These are phyloP conservation scores for Actias luna DNA, from an alignment of 2,888 invertebrate species.

Conservation along the genomic window DNA sequence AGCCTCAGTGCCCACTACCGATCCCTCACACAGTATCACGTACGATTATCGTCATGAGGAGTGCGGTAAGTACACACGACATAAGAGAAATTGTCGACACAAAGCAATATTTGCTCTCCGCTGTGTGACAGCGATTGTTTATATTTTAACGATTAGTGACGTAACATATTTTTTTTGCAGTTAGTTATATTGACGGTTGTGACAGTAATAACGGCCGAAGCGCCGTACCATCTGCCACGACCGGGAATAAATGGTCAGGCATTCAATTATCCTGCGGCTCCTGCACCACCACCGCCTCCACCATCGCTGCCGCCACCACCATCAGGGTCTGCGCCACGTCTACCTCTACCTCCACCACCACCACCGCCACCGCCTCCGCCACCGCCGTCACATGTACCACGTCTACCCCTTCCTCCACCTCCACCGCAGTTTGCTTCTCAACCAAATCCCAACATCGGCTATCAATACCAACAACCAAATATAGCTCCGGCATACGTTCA, in stretches of 20 bases:
- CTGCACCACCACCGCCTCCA: conserved; percentile 30
- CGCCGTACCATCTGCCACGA: conserved; percentile 66
- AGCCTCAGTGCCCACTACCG: conserved; percentile 43
- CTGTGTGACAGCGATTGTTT: conserved; percentile 19
- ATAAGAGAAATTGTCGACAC: conserved; percentile 54
- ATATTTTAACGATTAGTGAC: conserved; percentile 19
- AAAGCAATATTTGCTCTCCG: conserved; percentile 25
- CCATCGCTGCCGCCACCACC: conserved; percentile 33
- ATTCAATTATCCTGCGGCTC: conserved; percentile 49
- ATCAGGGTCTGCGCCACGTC: conserved; percentile 28
- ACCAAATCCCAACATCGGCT: conserved; percentile 41
- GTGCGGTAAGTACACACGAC: conserved; percentile 65
- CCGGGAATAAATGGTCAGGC: conserved; percentile 53
- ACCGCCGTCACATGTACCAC: conserved; percentile 3
- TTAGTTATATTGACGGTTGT: conserved; percentile 61
- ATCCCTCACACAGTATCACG: conserved; percentile 55
- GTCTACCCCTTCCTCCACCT: conserved; percentile 24
- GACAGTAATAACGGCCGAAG: conserved; percentile 60
- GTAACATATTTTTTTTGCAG: conserved; percentile 43
- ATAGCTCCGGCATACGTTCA: conserved; percentile 35
- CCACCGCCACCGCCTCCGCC: conserved; percentile 28
- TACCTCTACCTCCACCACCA: conserved; percentile 27
- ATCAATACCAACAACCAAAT: conserved; percentile 47
- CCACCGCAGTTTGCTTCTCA: conserved; percentile 32
- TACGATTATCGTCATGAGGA: conserved; percentile 62